These are phyloP conservation scores for Mus minutoides DNA, from an alignment of 2,797 vertebrate species.

Conservation along the genomic window DNA sequence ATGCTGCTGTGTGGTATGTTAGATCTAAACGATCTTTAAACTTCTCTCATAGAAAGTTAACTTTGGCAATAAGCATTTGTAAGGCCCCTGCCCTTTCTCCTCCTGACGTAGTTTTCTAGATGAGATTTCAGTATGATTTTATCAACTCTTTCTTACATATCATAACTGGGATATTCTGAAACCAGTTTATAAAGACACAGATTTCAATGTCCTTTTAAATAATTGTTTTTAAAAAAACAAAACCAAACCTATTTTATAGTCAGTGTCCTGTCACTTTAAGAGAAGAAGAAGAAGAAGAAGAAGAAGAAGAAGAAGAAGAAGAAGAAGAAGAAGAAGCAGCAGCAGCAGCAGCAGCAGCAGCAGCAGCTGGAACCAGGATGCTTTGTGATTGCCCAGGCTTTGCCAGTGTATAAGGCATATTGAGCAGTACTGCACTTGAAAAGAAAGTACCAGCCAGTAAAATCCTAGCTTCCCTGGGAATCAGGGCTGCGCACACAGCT, in stretches of 20 bases:
- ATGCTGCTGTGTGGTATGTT: slow-evolving; percentile 92
- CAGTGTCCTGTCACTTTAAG: slow-evolving; percentile 84
- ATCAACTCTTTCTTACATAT: slow-evolving; percentile 85
- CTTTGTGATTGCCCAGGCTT: slow-evolving; percentile 81
- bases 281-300: slow-evolving; percentile 62
- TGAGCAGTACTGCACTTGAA: slow-evolving; percentile 84
- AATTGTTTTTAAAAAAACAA: slow-evolving; percentile 84
- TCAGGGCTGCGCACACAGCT: slow-evolving; percentile 82
- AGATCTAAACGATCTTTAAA: slow-evolving; percentile 89
- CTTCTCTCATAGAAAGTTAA: slow-evolving; percentile 89
- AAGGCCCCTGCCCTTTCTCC: slow-evolving; percentile 73
- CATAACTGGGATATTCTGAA: slow-evolving; percentile 85
- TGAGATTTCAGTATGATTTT: slow-evolving; percentile 86
- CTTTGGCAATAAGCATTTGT: slow-evolving; percentile 91
- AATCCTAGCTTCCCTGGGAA: slow-evolving; percentile 60
- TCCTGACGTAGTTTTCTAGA: slow-evolving; percentile 86
- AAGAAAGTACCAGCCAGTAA: slow-evolving; percentile 86
- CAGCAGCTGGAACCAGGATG: slow-evolving; percentile 84
- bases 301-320: not conserved
- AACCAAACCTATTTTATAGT: slow-evolving; percentile 86
- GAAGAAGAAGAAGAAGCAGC: not conserved
- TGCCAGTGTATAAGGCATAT: slow-evolving; percentile 81
- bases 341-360: too few relatives aligned
- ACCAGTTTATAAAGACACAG: slow-evolving; percentile 84
- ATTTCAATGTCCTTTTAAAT: slow-evolving; percentile 88